Base-by-base conservation (phyloP, 1,140 invertebrate species). In the Ericerus pela region DNA sequence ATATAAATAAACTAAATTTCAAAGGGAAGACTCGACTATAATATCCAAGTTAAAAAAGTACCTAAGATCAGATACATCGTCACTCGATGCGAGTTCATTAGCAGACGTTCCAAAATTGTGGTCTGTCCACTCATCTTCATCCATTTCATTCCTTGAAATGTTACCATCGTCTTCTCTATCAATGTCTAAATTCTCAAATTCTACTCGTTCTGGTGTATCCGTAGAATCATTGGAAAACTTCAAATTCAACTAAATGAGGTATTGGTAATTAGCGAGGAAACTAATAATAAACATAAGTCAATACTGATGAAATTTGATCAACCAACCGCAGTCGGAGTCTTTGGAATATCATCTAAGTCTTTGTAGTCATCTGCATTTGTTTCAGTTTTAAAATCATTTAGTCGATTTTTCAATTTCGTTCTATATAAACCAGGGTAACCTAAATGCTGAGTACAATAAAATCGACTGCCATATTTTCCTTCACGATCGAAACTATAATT, bases 121-220 rank as follows among this genome's bases (percentile, higher is more conserved):
- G 62, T 91, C 88, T 1, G 88, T 92, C 88, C 86, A 92, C 69
- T 92, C 88, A 64, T 92, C 88, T 67, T 93, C 88, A 65, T 92
- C 88, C 68, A 90, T 88, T 70, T 87, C 84, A 62, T 79, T 78
- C 12, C 82, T 76, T 1, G 31, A 29, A 12, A 26, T 43, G 26
- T 51, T 52, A 12, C 31, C 31, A 26, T 30, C 58, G n/a, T 55
- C 52, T 58, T 54, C 56, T 58, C 43, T 38, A 30, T 58, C 59
- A 28, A 56, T 41, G 56, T 58, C 72, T 29, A 74, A 70, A 67
- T 80, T 81, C 59, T 79, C 73, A 73, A 87, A 87, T 71, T 59
- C 85, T 65, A 89, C 85, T 62, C 89, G 70, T 65, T 93, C 89
- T 0, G 87, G 87, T 14, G 84, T 89, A 69, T 76, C 59, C n/a